phyloP scores from a whole-genome alignment of 1,140 invertebrate genomes.

The Lasioglossum baleicum region DNA sequence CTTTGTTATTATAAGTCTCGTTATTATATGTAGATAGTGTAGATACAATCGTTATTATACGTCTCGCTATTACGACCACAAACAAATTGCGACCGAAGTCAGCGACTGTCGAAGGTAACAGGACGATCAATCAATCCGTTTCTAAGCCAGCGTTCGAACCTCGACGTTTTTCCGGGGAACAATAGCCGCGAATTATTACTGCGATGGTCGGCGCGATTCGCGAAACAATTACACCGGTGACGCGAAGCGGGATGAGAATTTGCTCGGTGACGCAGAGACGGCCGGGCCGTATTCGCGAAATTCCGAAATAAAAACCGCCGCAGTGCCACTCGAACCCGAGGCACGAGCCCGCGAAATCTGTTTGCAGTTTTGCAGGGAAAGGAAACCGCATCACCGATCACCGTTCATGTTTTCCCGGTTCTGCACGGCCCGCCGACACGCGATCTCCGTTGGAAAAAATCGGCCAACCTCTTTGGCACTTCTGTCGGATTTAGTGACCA shows the following conservation, averaged over 20 bases:
- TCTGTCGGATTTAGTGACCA: not conserved
- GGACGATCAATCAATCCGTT: too few relatives aligned
- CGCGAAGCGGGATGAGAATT: not conserved
- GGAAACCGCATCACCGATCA: slow-evolving; percentile 31
- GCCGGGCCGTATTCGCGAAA: slow-evolving; percentile 9
- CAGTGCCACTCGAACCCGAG: not conserved
- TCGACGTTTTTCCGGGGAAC: not conserved
- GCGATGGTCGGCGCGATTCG: not conserved
- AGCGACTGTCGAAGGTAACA: too few relatives aligned
- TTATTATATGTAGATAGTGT: too few relatives aligned
- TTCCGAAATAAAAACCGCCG: slow-evolving; percentile 26
- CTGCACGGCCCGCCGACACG: not conserved
- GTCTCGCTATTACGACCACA: too few relatives aligned
- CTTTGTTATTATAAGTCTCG: too few relatives aligned
- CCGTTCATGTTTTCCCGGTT: not conserved
- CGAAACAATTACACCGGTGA: slow-evolving; percentile 24
- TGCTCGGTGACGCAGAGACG: slow-evolving; percentile 9
- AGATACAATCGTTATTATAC: too few relatives aligned
- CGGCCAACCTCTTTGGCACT: not conserved
- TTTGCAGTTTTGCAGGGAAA: slow-evolving; percentile 29
- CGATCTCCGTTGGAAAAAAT: not conserved
- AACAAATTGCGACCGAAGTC: too few relatives aligned
- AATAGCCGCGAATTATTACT: slow-evolving; percentile 2
- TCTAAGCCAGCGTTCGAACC: too few relatives aligned
- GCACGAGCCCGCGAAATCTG: slow-evolving; percentile 30